Percentiles rank a stretch among this genome's conserved stretches.
These are phyloP conservation scores for Gambusia holbrooki DNA, from an alignment of 2,113 vertebrate species.

Conservation along the genomic window DNA sequence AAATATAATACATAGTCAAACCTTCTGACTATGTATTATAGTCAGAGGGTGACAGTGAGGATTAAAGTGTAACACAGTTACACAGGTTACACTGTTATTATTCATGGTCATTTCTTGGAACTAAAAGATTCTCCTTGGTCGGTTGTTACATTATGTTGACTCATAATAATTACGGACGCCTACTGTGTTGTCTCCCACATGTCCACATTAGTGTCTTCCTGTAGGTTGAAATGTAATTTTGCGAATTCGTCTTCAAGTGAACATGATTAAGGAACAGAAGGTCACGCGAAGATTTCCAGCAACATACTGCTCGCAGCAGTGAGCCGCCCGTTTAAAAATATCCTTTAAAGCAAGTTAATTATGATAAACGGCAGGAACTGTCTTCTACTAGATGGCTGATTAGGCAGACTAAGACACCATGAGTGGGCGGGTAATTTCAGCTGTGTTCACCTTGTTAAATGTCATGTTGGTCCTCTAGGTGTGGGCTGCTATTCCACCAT, in stretches of 20 bases:
- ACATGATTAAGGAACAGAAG: slow-evolving; percentile 25
- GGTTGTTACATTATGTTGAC: slow-evolving; percentile 11
- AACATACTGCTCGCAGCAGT: slow-evolving; percentile 7
- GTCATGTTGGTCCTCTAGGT: slow-evolving; percentile 79
- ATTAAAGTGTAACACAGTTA: no score
- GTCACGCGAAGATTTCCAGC: neutral
- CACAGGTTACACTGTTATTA: neutral
- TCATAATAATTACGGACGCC: slow-evolving; percentile 9
- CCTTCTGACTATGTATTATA: neutral
- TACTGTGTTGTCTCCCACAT: slow-evolving; percentile 20
- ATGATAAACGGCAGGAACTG: slow-evolving; percentile 16
- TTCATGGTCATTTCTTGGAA: slow-evolving; percentile 8
- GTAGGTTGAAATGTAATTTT: slow-evolving; percentile 25
- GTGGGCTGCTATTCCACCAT: slow-evolving; percentile 92
- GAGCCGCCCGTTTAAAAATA: slow-evolving; percentile 5
- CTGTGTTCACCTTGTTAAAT: slow-evolving; percentile 38
- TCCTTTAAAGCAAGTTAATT: slow-evolving; percentile 24
- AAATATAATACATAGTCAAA: no score
- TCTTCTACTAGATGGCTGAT: slow-evolving; percentile 18
- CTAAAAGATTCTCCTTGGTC: slow-evolving; percentile 16
- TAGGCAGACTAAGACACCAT: slow-evolving; percentile 3
- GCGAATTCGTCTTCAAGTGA: slow-evolving; percentile 14
- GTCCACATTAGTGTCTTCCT: slow-evolving; percentile 24
- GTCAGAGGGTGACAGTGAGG: no score
- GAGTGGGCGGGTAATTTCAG: slow-evolving; percentile 38